Conservation (phyloP, 1,140 invertebrate species). For the Drosophila sturtevanti region DNA sequence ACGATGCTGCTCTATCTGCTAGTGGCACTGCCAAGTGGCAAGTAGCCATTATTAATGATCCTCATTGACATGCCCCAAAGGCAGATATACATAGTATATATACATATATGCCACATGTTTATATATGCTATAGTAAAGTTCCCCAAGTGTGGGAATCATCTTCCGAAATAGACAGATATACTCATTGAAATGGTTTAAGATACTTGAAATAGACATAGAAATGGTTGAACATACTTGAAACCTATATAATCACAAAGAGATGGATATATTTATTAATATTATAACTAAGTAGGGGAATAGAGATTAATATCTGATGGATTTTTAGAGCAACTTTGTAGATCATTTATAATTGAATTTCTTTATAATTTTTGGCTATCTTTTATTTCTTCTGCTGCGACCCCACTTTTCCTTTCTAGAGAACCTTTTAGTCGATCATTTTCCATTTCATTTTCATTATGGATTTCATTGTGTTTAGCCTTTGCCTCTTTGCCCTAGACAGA, state of each 20-base stretch:
- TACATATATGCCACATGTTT: neutral
- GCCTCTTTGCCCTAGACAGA: neutral
- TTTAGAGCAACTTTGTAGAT: too few relatives aligned
- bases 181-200: neutral
- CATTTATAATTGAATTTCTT: too few relatives aligned
- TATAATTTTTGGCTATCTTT: too few relatives aligned
- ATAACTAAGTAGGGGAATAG: too few relatives aligned
- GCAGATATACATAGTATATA: neutral
- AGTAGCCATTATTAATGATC: constrained; percentile 5
- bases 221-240: neutral
- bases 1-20: neutral
- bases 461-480: neutral
- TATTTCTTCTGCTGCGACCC: neutral
- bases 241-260: neutral
- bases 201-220: neutral
- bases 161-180: neutral
- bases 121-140: neutral
- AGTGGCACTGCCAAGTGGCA: constrained; percentile 2
- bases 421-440: neutral
- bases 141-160: neutral
- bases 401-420: neutral
- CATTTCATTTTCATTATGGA: neutral
- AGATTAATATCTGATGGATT: too few relatives aligned
- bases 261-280: neutral
- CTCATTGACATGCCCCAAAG: neutral